Evolutionary conservation across 2,797 vertebrate genomes (phyloP), one percentile per base, ranked within the genome.

Genomic region (Poecilia velifera): DNA sequence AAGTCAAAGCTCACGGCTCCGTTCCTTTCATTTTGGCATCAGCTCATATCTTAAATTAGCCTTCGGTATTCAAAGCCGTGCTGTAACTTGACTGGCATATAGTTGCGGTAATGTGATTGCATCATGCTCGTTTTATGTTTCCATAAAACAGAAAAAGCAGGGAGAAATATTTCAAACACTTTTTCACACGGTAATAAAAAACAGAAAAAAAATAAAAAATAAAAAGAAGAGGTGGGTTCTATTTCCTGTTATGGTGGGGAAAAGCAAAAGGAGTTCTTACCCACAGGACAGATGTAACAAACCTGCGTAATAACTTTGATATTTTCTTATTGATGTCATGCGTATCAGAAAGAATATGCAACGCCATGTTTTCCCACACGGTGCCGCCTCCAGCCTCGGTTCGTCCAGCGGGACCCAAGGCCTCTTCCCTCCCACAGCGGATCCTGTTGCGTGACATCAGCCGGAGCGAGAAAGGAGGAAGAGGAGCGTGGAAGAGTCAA

Each of bases 391-490:
- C n/a, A 57, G 76, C 41, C 81, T 71, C 66, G 28, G 78, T 80
- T 90, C 81, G 83, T 55, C 53, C 57, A 28, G 51, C 25, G 55
- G 82, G 83, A 85, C 79, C 18, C 0, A 14, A 68, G 46, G 47
- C 83, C 85, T 51, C 57, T 80, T 80, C 81, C 87, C 89, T 88
- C 86, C 86, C 89, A 72, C 75, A 49, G 82, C 62, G 57, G 77
- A 73, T 80, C 82, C 87, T 81, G 84, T 72, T 85, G 86, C 53
- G 80, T 96, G 94, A 96, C 94, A 93, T 96, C 93, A 95, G 76
- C 84, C 45, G 12, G 73, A 89, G 87, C 76, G 83, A 87, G 74
- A 89, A 75, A 83, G 89, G 64, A 94, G 89, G 93, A 94, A 92
- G 79, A 53, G 71, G 55, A 71, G 74, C 39, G 45, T 28, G 79